These are phyloP conservation scores for Stenurella melanura DNA, from an alignment of 2,888 invertebrate genomes.

Conservation along the genomic window DNA sequence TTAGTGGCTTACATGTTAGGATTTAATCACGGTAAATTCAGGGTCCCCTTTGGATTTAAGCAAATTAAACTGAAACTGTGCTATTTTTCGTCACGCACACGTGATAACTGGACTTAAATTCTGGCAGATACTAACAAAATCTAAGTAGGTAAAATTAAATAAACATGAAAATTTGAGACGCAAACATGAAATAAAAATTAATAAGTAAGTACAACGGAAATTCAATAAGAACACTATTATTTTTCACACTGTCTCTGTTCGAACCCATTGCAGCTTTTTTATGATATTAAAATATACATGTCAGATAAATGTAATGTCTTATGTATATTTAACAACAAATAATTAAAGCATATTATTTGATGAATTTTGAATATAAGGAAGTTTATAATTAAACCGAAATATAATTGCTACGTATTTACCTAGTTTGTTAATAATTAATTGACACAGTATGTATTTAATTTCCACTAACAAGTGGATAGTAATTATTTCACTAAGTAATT, in stretches of 20 bases:
- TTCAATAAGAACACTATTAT: neutral
- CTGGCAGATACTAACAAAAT: no score
- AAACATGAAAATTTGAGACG: no score
- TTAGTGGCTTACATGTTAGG: no score
- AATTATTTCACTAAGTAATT: constrained; percentile 41
- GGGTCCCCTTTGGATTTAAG: no score
- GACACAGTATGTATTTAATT: constrained; percentile 35
- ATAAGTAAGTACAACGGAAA: neutral
- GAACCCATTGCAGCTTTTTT: neutral
- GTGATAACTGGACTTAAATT: no score
- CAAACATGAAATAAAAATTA: no score
- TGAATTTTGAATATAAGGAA: constrained; percentile 32
- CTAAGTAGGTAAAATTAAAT: no score
- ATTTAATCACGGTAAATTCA: no score
- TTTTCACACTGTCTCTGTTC: neutral
- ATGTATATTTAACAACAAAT: constrained; percentile 8
- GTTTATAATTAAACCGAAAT: constrained; percentile 41
- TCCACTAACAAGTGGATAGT: constrained; percentile 10
- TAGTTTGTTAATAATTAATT: constrained; percentile 31
- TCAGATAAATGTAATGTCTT: constrained; percentile 1
- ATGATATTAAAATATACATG: constrained; percentile 6
- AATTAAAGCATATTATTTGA: constrained; percentile 23
- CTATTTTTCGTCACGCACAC: no score
- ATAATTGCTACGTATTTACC: constrained; percentile 41
- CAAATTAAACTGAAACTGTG: no score